These are phyloP conservation scores for Rugalucina vietnamica DNA, from an alignment of 2,888 invertebrate genomes.

Conservation along the genomic window DNA sequence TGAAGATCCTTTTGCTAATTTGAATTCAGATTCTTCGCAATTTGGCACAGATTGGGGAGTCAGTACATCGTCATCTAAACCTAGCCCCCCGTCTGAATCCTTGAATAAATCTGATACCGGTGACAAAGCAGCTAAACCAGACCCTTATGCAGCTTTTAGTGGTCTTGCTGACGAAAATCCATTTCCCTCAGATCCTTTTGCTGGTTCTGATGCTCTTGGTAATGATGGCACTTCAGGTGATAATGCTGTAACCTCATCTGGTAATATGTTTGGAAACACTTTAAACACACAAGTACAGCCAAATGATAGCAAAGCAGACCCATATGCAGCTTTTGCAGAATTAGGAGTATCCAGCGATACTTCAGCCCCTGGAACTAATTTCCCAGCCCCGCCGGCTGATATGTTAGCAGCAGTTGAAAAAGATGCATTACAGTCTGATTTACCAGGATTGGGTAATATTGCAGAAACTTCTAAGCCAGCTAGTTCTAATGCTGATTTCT, in stretches of 20 bases:
- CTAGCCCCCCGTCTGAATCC: neutral
- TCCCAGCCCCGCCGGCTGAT: slow-evolving; percentile 3
- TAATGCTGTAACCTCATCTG: neutral
- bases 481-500: slow-evolving; percentile 26
- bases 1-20: slow-evolving; percentile 2
- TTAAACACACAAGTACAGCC: neutral
- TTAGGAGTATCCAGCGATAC: neutral
- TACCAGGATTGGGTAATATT: slow-evolving; percentile 23
- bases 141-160: neutral
- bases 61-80: neutral
- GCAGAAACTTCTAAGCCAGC: neutral
- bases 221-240: neutral
- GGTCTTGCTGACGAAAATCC: neutral
- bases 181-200: slow-evolving; percentile 14
- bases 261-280: neutral
- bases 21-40: neutral
- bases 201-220: slow-evolving; percentile 12
- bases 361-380: neutral
- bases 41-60: neutral
- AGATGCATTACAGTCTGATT: slow-evolving; percentile 38
- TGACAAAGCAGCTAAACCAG: neutral
- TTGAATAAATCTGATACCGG: neutral
- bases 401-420: slow-evolving; percentile 51
- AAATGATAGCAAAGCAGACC: neutral
- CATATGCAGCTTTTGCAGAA: slow-evolving; percentile 18